Evolutionary conservation across 2,888 invertebrate species (phyloP), one percentile per base, ranked within the genome.

Genomic region (Phengaris arion): DNA sequence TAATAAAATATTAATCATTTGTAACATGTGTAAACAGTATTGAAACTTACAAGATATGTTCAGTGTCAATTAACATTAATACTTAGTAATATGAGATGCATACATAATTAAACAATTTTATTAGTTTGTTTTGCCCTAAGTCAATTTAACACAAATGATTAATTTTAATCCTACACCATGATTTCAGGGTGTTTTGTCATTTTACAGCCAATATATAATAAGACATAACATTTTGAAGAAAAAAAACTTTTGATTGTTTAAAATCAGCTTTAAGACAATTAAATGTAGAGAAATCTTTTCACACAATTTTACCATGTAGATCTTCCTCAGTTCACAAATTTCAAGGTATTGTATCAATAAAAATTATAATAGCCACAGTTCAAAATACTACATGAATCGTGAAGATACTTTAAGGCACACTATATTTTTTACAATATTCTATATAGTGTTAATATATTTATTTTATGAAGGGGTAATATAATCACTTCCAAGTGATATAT

Each of bases 401-500:
- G 45, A 64, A 79, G 77, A 81, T 81, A 78, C 79, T 78, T 80
- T 81, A 87, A 88, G 89, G 87, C 87, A 88, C 88, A 84, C 78
- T 79, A 70, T 79, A 76, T 77, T 74, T 77, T 74, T 74, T 74
- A 74, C 74, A 59, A 10, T 74, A 13, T 45, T 68, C 15, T 75
- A 74, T 68, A 70, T 57, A 74, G 54, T 69, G 68, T 15, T 51
- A 22, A 68, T 55, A 59, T 54, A 64, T 48, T 70, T 46, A 52
- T 77, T 75, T 84, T 90, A 90, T 84, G 90, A 88, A 79, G 85
- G 84, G 77, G 91, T 87, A 81, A 94, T 94, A 77, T 94, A 94
- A 82, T 94, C 94, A 87, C 92, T 94, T 79, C 93, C 93, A 78
- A 83, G 83, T 77, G 91, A 88, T 74, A 93, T 86, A 85, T 92